Evolutionary conservation across 2,888 invertebrate genomes (phyloP).

Genomic region (Balanococcus diminutus): DNA sequence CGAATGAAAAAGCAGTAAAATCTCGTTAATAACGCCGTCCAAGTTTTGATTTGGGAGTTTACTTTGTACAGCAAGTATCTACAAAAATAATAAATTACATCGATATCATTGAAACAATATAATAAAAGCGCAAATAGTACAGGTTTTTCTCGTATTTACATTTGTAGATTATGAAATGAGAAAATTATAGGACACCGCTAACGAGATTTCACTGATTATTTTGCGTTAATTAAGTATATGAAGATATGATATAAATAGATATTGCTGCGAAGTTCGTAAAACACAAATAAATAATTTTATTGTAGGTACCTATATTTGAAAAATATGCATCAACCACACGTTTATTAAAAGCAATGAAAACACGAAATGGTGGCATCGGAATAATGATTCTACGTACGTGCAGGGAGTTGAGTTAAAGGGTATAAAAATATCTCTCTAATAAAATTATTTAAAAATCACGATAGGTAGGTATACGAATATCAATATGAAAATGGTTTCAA

Average conservation of each 20-base stretch:
- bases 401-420: not conserved
- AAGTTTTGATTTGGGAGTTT: conserved; percentile 50
- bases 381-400: not conserved
- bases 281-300: not conserved
- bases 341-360: not conserved
- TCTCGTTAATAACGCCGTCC: conserved; percentile 46
- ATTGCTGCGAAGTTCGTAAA: not conserved
- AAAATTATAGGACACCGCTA: not conserved
- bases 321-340: not conserved
- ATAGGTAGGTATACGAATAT: not conserved
- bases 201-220: conserved; percentile 46
- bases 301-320: too few relatives aligned
- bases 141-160: conserved; percentile 33
- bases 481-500: too few relatives aligned
- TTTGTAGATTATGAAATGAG: not conserved
- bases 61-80: conserved; percentile 52
- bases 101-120: conserved; percentile 22
- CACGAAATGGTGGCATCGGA: not conserved
- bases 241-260: not conserved
- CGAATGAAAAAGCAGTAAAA: conserved; percentile 33
- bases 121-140: conserved; percentile 29
- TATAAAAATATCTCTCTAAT: too few relatives aligned
- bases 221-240: not conserved
- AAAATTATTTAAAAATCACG: not conserved
- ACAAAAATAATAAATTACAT: conserved; percentile 39